A percentile compares a stretch with the other conserved stretches of the same genome.
phyloP scores from a whole-genome alignment of 2,113 vertebrate genomes.

The Takifugu flavidus region DNA sequence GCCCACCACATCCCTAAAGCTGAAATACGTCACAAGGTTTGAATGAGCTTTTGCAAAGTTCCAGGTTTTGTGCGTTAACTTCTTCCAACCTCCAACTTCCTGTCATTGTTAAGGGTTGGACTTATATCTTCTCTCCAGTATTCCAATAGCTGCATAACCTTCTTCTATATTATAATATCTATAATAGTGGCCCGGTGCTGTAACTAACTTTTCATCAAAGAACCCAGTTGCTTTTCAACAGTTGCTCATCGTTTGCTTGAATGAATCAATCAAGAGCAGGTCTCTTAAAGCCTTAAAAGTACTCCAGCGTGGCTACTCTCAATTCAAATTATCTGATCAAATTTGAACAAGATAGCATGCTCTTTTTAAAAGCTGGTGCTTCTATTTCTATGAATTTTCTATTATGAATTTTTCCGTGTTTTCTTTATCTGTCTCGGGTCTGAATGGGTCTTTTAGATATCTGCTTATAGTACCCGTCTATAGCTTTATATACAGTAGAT shows the following conservation, averaged over 20 bases:
- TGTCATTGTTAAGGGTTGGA: too few species aligned
- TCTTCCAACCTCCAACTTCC: too few species aligned
- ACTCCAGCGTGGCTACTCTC: neutral
- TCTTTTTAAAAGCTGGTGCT: neutral
- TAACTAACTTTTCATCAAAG: neutral
- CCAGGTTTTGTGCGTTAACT: too few species aligned
- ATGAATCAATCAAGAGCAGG: neutral
- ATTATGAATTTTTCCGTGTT: neutral
- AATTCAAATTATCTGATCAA: neutral
- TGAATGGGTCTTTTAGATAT: constrained; percentile 2
- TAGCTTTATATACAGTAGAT: constrained; percentile 11
- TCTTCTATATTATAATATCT: neutral
- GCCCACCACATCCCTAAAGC: too few species aligned
- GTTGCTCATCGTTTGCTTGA: neutral
- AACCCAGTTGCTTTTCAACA: neutral
- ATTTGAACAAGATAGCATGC: neutral
- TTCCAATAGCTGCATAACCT: neutral
- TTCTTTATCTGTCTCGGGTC: neutral
- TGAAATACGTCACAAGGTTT: too few species aligned
- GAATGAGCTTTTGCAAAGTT: too few species aligned
- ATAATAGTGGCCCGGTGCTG: too few species aligned
- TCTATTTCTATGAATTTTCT: neutral
- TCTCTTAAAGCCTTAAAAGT: neutral
- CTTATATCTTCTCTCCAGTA: too few species aligned
- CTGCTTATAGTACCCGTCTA: constrained; percentile 1